A percentile compares a stretch with the other conserved stretches of the same genome.
Evolutionary conservation across 2,797 vertebrate genomes (phyloP).

Genomic region (Dryobates pubescens): DNA sequence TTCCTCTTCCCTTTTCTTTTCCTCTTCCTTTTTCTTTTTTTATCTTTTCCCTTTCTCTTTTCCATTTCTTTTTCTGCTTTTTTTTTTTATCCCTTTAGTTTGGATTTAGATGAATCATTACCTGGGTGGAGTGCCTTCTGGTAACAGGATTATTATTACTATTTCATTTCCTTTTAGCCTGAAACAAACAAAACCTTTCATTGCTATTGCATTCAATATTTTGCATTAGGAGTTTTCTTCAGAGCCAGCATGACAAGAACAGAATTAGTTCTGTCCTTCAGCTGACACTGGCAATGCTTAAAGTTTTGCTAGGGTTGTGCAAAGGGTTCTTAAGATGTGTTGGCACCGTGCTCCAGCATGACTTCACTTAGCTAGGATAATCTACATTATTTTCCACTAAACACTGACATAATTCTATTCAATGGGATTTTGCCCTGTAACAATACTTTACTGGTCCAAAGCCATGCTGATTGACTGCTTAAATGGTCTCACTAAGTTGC

Average conservation of each 20-base stretch:
- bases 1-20: too few relatives aligned
- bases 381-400: constrained; percentile 43
- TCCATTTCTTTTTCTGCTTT: too few relatives aligned
- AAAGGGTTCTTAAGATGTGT: background rate
- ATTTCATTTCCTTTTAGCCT: constrained; percentile 9
- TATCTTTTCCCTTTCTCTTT: too few relatives aligned
- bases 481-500: background rate
- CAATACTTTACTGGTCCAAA: constrained; percentile 23
- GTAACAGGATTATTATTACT: background rate
- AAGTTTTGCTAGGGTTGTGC: constrained; percentile 8
- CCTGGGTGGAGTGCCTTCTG: background rate
- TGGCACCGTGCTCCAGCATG: background rate
- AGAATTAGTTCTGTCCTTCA: constrained; percentile 24
- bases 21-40: too few relatives aligned
- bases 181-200: constrained; percentile 35
- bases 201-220: background rate
- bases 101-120: constrained; percentile 5
- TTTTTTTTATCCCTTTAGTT: background rate
- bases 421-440: constrained; percentile 25
- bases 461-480: background rate
- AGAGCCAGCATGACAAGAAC: background rate
- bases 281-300: constrained; percentile 26
- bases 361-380: constrained; percentile 40
- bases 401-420: constrained; percentile 30
- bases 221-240: background rate